Conservation (phyloP, 2,113 vertebrate genomes). For the Mionectes macconnelli region DNA sequence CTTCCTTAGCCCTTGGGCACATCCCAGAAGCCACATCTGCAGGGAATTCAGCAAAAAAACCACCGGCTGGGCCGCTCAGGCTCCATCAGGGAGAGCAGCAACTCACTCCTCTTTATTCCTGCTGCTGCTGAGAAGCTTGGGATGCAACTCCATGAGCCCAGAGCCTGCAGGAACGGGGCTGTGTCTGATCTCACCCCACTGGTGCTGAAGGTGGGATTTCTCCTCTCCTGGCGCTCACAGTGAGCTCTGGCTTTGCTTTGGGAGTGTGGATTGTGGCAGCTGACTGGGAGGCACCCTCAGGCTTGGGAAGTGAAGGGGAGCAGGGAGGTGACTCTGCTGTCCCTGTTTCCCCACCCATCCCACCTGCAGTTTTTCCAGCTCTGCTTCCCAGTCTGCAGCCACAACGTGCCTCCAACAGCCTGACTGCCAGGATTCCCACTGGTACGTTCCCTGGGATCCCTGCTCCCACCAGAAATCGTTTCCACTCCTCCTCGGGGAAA, state of each 20-base stretch:
- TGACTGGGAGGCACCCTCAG: rapidly evolving
- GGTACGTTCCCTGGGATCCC: background rate
- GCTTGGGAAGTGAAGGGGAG: background rate
- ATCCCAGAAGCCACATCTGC: background rate
- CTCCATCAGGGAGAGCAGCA: background rate
- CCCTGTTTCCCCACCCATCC: background rate
- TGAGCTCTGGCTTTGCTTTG: background rate
- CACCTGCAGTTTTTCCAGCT: background rate
- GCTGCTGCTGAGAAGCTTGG: background rate
- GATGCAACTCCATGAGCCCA: background rate
- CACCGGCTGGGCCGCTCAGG: background rate
- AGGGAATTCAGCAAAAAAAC: background rate
- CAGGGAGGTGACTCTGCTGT: rapidly evolving
- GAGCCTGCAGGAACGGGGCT: background rate
- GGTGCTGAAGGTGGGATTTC: background rate
- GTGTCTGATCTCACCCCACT: background rate
- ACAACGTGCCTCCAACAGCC: rapidly evolving
- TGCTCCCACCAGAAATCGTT: background rate
- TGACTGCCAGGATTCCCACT: background rate
- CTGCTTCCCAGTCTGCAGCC: background rate
- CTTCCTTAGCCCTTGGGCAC: background rate
- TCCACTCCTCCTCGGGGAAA: background rate
- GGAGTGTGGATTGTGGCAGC: background rate
- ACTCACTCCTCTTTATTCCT: background rate
- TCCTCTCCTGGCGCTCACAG: background rate